A percentile compares a stretch with the other conserved stretches of the same genome.
phyloP scores from a whole-genome alignment of 2,888 invertebrate species.

The Mesorhabditis spiculigera region DNA sequence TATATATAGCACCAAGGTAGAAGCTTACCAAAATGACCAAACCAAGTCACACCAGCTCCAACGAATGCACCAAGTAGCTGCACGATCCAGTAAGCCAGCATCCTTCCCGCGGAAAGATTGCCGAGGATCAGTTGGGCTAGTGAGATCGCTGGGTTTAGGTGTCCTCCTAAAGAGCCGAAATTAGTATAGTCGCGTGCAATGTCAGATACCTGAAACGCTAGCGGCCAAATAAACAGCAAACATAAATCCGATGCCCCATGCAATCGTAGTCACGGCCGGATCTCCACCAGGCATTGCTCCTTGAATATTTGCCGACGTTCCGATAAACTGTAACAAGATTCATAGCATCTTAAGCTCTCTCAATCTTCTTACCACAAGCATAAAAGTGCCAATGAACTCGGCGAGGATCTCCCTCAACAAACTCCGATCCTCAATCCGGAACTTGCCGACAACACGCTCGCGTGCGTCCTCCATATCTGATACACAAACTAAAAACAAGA shows the following conservation, averaged over 20 bases:
- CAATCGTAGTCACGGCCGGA: conserved; percentile 41
- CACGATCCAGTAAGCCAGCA: conserved; percentile 33
- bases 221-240: conserved; percentile 53
- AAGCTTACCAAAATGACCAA: conserved; percentile 54
- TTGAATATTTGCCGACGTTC: conserved; percentile 54
- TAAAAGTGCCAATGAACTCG: conserved; percentile 53
- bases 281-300: conserved; percentile 41
- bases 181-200: too few relatives aligned
- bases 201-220: conserved; percentile 40
- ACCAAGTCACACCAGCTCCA: conserved; percentile 49
- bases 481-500: neutral
- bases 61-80: conserved; percentile 55
- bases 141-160: conserved; percentile 53
- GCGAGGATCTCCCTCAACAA: conserved; percentile 46
- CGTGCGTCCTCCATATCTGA: conserved; percentile 21
- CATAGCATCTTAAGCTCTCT: neutral
- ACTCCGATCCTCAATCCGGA: conserved; percentile 39
- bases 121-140: conserved; percentile 44
- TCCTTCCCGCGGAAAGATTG: conserved; percentile 34
- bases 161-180: conserved; percentile 31
- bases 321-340: conserved; percentile 42
- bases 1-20: too few relatives aligned
- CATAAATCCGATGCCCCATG: conserved; percentile 56
- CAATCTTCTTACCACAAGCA: conserved; percentile 36
- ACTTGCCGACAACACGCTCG: conserved; percentile 30